Percentiles rank a stretch among this genome's conserved stretches.
These are phyloP conservation scores for Thecocarcelia acutangulata DNA, from an alignment of 2,888 invertebrate genomes.

Conservation along the genomic window DNA sequence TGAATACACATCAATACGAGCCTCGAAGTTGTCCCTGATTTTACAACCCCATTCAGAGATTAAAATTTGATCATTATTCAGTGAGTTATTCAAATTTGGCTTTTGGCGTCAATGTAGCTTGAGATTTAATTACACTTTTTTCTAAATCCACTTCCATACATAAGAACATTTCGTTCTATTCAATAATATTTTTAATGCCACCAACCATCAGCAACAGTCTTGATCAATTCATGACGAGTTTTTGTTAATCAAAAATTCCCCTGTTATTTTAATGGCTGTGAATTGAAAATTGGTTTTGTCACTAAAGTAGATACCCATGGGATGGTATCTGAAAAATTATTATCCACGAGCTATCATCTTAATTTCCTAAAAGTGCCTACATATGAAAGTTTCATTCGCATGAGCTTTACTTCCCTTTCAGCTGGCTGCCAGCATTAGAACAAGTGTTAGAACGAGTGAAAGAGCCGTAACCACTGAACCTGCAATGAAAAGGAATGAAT, in stretches of 20 bases:
- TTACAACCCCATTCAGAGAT: no score
- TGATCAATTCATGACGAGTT: background rate
- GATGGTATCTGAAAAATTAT: background rate
- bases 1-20: no score
- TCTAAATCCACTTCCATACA: no score
- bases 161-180: no score
- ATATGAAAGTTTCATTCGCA: conserved; percentile 16
- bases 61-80: no score
- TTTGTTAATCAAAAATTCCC: background rate
- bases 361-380: conserved; percentile 10
- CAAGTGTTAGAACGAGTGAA: conserved; percentile 27
- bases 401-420: conserved; percentile 36
- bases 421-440: background rate
- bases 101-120: no score
- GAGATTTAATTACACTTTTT: no score
- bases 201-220: no score
- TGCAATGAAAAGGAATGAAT: conserved; percentile 45
- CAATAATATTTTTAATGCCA: no score
- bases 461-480: conserved; percentile 43
- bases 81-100: no score
- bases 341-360: background rate
- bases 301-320: background rate
- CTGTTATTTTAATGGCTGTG: background rate
- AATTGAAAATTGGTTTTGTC: background rate
- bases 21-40: no score